Conservation (phyloP, 2,797 vertebrate species). For the Acipenser oxyrinchus region DNA sequence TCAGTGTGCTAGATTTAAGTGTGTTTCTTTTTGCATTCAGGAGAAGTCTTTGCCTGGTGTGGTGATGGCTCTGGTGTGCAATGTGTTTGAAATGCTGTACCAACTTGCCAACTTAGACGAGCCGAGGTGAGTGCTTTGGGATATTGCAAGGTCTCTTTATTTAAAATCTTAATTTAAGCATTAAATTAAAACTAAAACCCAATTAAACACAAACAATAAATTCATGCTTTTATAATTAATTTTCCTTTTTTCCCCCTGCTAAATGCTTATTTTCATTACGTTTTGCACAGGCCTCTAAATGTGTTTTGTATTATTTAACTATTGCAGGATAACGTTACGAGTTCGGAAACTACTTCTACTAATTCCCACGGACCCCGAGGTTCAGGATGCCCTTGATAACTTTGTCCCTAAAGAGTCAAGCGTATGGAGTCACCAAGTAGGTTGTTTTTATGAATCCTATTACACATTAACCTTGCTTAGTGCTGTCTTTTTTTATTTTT, state of each 20-base stretch:
- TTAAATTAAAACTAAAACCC: too few species aligned
- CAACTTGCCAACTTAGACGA: slow-evolving; percentile 95
- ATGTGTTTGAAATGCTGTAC: slow-evolving; percentile 98
- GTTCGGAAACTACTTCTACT: slow-evolving; percentile 90
- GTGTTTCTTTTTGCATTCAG: slow-evolving; percentile 41
- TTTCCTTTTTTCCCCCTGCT: too few species aligned
- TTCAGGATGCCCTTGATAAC: slow-evolving; percentile 93
- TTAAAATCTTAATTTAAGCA: too few species aligned
- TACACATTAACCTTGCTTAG: too few species aligned
- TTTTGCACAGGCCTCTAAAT: slow-evolving; percentile 6
- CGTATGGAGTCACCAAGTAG: slow-evolving; percentile 70
- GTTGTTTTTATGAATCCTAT: not conserved
- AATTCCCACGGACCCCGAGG: slow-evolving; percentile 95
- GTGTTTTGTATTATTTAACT: slow-evolving; percentile 25
- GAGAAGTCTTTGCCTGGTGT: slow-evolving; percentile 96
- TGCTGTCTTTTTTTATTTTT: slow-evolving; percentile 7
- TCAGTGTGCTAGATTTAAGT: too few species aligned
- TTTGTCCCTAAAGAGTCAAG: slow-evolving; percentile 76
- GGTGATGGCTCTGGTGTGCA: slow-evolving; percentile 96
- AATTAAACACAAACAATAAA: too few species aligned
- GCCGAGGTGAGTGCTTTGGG: slow-evolving; percentile 58
- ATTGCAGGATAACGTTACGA: slow-evolving; percentile 83
- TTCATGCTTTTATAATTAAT: too few species aligned
- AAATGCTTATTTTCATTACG: too few species aligned
- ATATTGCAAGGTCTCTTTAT: not conserved